Conservation (phyloP, 1,140 invertebrate genomes). For the Drosophila takahashii region DNA sequence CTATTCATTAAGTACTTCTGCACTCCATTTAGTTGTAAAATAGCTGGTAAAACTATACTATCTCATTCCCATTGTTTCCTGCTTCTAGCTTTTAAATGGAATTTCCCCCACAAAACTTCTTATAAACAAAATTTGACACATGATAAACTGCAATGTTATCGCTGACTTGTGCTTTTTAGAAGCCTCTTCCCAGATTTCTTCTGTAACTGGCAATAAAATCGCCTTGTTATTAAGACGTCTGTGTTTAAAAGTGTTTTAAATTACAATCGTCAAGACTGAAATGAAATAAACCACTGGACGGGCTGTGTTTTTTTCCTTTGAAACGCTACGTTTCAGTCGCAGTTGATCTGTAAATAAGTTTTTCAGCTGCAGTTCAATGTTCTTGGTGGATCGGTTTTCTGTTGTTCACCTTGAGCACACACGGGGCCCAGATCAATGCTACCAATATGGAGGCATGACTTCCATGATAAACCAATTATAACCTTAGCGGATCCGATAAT, state of each 20-base stretch:
- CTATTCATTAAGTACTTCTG: not conserved
- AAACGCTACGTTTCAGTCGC: constrained; percentile 1
- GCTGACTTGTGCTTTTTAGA: not conserved
- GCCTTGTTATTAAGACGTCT: constrained; percentile 3
- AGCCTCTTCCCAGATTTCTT: not conserved
- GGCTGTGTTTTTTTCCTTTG: not conserved
- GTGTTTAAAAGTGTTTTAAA: constrained; percentile 22
- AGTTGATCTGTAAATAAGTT: constrained; percentile 15
- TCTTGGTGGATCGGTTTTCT: constrained; percentile 36
- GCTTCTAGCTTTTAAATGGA: not conserved
- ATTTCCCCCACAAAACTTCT: not conserved
- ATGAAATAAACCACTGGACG: not conserved
- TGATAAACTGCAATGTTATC: not conserved
- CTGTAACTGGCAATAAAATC: not conserved
- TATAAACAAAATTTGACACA: not conserved
- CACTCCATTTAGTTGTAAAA: not conserved
- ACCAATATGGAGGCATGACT: constrained; percentile 11
- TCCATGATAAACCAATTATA: constrained; percentile 60
- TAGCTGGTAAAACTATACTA: not conserved
- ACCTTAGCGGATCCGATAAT: constrained; percentile 42
- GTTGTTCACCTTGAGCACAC: constrained; percentile 45
- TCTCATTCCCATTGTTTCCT: not conserved
- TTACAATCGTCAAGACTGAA: constrained; percentile 18
- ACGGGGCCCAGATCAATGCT: constrained; percentile 26
- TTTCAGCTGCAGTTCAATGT: constrained; percentile 40